Evolutionary conservation across 2,888 invertebrate species (phyloP).

Genomic region (Steinernema carpocapsae): DNA sequence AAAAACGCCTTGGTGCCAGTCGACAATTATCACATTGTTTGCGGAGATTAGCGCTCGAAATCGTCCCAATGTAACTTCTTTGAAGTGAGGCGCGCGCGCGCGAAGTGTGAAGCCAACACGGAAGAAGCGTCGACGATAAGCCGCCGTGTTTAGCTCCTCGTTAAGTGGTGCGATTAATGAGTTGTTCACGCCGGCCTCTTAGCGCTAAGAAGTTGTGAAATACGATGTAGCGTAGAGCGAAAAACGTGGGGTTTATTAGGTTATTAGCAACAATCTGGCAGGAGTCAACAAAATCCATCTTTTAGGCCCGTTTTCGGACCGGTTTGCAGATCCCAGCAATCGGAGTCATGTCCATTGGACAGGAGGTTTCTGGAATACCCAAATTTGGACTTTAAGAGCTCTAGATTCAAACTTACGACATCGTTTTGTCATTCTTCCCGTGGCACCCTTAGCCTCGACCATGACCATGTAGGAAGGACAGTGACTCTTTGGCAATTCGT

Average conservation of each 20-base stretch:
- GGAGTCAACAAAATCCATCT: not conserved
- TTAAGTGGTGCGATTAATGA: conserved; percentile 9
- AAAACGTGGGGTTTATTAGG: not conserved
- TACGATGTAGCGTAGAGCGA: not conserved
- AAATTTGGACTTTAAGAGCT: not conserved
- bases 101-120: conserved; percentile 13
- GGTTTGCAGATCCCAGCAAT: conserved; percentile 50
- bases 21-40: conserved; percentile 21
- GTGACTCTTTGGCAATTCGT: conserved; percentile 6
- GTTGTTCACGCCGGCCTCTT: not conserved
- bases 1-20: conserved; percentile 16
- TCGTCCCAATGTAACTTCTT: conserved; percentile 9
- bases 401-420: conserved; percentile 47
- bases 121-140: conserved; percentile 18
- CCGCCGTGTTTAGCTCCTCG: not conserved
- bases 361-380: conserved; percentile 47
- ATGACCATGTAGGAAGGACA: conserved; percentile 50
- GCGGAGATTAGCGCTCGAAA: conserved; percentile 16
- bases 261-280: not conserved
- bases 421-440: conserved; percentile 49
- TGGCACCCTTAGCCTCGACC: conserved; percentile 46
- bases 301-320: not conserved
- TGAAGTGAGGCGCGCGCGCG: conserved; percentile 11
- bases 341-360: conserved; percentile 49
- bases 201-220: no score